phyloP scores from a whole-genome alignment of 2,113 vertebrate genomes.

The Eonycteris spelaea region DNA sequence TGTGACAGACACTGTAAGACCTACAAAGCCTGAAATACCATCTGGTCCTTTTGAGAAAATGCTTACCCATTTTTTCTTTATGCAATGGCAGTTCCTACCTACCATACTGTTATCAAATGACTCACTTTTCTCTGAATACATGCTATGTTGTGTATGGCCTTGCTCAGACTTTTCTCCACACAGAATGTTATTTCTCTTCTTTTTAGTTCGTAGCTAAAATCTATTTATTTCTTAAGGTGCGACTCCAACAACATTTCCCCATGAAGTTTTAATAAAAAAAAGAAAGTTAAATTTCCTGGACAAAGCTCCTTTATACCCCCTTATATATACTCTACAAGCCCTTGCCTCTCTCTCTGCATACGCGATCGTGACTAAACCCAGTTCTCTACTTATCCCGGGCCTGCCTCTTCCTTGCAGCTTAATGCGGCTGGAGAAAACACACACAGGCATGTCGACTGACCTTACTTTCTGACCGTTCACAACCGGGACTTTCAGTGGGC shows the following conservation, averaged over 20 bases:
- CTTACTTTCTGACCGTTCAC: neutral
- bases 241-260: neutral
- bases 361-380: neutral
- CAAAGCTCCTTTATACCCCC: fast-evolving
- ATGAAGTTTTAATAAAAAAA: neutral
- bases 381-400: neutral
- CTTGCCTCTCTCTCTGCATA: neutral
- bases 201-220: neutral
- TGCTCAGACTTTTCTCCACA: neutral
- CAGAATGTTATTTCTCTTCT: neutral
- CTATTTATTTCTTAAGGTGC: neutral
- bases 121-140: neutral
- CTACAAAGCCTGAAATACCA: neutral
- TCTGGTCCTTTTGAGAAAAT: neutral
- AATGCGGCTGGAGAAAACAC: neutral
- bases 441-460: too few relatives aligned
- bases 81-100: fast-evolving
- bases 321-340: too few relatives aligned
- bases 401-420: neutral
- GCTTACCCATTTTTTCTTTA: neutral
- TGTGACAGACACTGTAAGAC: neutral
- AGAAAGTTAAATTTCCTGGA: neutral
- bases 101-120: neutral
- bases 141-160: neutral
- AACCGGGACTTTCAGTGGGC: neutral